Conservation (phyloP, 2,113 vertebrate genomes). For the Pandion haliaetus region DNA sequence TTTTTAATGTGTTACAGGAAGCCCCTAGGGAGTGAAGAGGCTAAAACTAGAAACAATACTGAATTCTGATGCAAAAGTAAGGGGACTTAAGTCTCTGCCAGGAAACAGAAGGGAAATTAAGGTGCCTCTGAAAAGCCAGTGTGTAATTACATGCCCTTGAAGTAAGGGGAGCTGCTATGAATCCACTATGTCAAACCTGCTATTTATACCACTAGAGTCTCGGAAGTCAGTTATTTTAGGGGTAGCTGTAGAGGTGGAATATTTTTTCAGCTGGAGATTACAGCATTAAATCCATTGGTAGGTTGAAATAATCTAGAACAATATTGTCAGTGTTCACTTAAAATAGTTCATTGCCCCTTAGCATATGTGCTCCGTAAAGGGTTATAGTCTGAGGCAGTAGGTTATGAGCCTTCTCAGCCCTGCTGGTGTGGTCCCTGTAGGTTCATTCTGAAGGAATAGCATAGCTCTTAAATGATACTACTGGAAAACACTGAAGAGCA, state of each 20-base stretch:
- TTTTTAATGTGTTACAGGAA: background rate
- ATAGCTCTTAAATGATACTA: background rate
- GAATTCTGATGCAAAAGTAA: background rate
- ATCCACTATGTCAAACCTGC: background rate
- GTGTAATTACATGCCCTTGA: background rate
- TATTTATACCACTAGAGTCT: background rate
- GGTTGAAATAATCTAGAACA: background rate
- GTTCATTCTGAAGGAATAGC: background rate
- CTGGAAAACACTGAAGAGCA: background rate
- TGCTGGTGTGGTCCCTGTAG: background rate
- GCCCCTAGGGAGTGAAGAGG: background rate
- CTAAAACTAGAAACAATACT: background rate
- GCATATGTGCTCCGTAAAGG: background rate
- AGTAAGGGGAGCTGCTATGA: background rate
- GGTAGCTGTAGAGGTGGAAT: background rate
- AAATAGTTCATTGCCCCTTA: background rate
- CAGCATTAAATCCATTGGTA: background rate
- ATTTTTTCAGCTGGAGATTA: background rate
- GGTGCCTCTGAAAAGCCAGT: background rate
- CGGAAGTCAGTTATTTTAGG: background rate
- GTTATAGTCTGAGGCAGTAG: background rate
- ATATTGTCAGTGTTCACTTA: background rate
- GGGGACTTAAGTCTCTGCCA: background rate
- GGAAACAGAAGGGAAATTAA: background rate
- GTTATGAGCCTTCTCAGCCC: background rate